phyloP scores from a whole-genome alignment of 2,888 invertebrate genomes.

The Heliconius sara region DNA sequence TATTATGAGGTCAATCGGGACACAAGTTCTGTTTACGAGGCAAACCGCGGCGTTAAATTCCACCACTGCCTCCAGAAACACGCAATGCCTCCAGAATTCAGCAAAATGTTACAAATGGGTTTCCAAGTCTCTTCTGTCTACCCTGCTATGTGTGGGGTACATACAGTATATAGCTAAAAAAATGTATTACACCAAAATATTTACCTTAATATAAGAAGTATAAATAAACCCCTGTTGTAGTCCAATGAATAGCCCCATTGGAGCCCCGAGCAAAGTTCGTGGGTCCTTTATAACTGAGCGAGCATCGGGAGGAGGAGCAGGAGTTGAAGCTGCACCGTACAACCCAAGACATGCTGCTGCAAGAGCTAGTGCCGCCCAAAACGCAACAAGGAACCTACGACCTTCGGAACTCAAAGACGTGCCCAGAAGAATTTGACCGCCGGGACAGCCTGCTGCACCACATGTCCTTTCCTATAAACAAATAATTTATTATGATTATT shows the following conservation, averaged over 20 bases:
- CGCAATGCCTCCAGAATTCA: not conserved
- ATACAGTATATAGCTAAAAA: too few species aligned
- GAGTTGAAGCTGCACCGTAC: slow-evolving; percentile 67
- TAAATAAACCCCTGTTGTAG: slow-evolving; percentile 93
- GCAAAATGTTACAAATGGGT: not conserved
- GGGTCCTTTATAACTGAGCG: slow-evolving; percentile 82
- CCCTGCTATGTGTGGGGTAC: too few species aligned
- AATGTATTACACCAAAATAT: not conserved
- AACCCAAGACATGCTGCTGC: slow-evolving; percentile 65
- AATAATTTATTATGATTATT: not conserved
- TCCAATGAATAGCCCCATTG: slow-evolving; percentile 91
- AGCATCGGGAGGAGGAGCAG: slow-evolving; percentile 73
- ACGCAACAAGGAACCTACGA: slow-evolving; percentile 64
- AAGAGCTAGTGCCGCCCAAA: slow-evolving; percentile 69
- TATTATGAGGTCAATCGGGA: too few species aligned
- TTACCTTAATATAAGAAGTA: slow-evolving; percentile 91
- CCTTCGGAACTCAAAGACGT: slow-evolving; percentile 69
- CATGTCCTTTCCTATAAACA: slow-evolving; percentile 69
- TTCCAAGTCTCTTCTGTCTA: too few species aligned
- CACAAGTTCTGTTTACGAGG: too few species aligned
- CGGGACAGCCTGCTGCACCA: slow-evolving; percentile 75
- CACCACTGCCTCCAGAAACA: not conserved
- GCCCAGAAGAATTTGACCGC: slow-evolving; percentile 63
- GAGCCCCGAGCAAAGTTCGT: slow-evolving; percentile 87
- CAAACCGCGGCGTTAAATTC: too few species aligned